Percentiles rank a stretch among this genome's conserved stretches.
phyloP scores from a whole-genome alignment of 2,888 invertebrate species.

The Rhingia campestris region DNA sequence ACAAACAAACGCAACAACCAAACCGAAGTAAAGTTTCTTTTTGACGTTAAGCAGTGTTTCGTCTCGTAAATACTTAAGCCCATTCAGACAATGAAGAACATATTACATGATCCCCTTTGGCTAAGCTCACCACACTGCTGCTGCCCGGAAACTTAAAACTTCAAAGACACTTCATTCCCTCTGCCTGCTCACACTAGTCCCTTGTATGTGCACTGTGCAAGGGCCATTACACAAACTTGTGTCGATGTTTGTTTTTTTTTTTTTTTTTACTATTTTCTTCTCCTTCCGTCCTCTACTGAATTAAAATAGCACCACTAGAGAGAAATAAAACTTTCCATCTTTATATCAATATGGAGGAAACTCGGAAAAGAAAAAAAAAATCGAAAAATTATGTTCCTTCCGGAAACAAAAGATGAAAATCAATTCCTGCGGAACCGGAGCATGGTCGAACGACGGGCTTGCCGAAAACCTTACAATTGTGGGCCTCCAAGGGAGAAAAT shows the following conservation, averaged over 20 bases:
- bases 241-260: not conserved
- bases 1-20: not conserved
- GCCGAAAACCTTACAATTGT: slow-evolving; percentile 33
- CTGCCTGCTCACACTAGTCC: too few relatives aligned
- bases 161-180: slow-evolving; percentile 31
- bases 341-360: slow-evolving; percentile 45
- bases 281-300: slow-evolving; percentile 54
- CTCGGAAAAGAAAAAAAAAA: slow-evolving; percentile 19
- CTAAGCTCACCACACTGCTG: not conserved
- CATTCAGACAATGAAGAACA: slow-evolving; percentile 66
- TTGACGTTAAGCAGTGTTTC: slow-evolving; percentile 14
- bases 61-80: slow-evolving; percentile 56
- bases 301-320: slow-evolving; percentile 67
- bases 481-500: slow-evolving; percentile 40
- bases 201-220: slow-evolving; percentile 8
- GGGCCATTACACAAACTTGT: slow-evolving; percentile 47
- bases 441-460: not conserved
- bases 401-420: slow-evolving; percentile 53
- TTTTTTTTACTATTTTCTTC: slow-evolving; percentile 31
- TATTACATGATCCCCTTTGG: slow-evolving; percentile 21
- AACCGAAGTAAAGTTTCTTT: slow-evolving; percentile 23
- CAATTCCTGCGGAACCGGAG: slow-evolving; percentile 26
- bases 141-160: slow-evolving; percentile 14
- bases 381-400: slow-evolving; percentile 58
- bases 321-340: slow-evolving; percentile 64